Base-by-base conservation (phyloP, 2,797 vertebrate genomes). In the Graptemys geographica region DNA sequence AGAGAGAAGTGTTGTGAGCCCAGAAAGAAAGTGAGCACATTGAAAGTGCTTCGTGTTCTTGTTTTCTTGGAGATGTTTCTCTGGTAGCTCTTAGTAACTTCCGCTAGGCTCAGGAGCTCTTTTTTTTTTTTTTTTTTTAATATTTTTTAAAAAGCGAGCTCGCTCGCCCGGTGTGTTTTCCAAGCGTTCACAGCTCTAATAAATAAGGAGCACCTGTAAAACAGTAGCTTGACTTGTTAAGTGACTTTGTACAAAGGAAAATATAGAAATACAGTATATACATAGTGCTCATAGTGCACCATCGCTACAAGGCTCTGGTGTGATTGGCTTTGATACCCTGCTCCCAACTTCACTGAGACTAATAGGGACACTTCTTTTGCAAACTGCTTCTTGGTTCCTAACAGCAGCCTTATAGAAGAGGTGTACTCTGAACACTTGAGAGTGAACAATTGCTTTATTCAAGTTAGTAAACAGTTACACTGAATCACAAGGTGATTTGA, bases 381-480 rank as follows among this genome's bases (percentile, higher is more conserved):
- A 91, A 88, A 84, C 57, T 74, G 62, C 88, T 94, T 65, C 94
- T 94, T 72, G 81, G 89, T 86, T 95, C 95, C 93, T 96, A 2
- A 13, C 89, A 89, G 94, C 25, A 92, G 98, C 98, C 98, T 97
- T 97, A 97, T 95, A 98, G 98, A 96, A 96, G 96, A 91, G 97
- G 98, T 98, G 97, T 96, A 94, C 96, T 96, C 93, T 94, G 97
- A 98, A 97, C 98, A 98, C 97, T 97, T 84, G 44, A 95, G 98
- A 97, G 98, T 98, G 98, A 98, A 98, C 98, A 98, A 98, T 98
- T 98, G 98, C 98, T 98, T 98, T 98, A 98, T 98, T 98, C 84
- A 98, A 98, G 98, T 98, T 98, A 98, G 98, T 98, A 98, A 98
- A 98, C 98, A 98, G 98, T 98, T 98, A 98, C 98, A 98, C 98